Evolutionary conservation across 2,888 invertebrate genomes (phyloP).

Genomic region (Piscicola geometra): DNA sequence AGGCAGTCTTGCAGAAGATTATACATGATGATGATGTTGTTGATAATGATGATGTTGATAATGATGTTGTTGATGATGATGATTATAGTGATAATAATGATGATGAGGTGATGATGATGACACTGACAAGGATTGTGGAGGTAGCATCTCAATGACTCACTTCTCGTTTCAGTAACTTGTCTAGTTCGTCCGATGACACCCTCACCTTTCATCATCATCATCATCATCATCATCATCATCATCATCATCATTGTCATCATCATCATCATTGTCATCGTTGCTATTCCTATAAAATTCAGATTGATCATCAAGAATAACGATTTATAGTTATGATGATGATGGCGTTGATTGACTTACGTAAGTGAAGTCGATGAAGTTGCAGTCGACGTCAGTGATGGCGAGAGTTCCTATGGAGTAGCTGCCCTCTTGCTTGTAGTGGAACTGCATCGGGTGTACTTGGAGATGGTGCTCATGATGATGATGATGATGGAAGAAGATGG

Average conservation of each 20-base stretch:
- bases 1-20: no score
- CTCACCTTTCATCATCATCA: conserved; percentile 61
- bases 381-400: conserved; percentile 92
- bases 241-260: background rate
- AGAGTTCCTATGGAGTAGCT: conserved; percentile 92
- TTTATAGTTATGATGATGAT: background rate
- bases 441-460: conserved; percentile 60
- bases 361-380: conserved; percentile 94
- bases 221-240: conserved; percentile 30
- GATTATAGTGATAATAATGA: no score
- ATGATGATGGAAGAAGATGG: background rate
- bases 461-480: background rate
- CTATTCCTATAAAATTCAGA: no score
- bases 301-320: no score
- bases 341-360: conserved; percentile 65
- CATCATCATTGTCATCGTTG: no score
- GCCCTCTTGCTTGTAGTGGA: conserved; percentile 85
- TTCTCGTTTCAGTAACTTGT: conserved; percentile 61
- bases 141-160: no score
- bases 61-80: no score
- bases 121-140: no score
- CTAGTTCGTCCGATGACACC: conserved; percentile 71
- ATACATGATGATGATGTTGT: no score
- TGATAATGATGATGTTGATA: no score
- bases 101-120: no score